A percentile compares a stretch with the other conserved stretches of the same genome.
These are phyloP conservation scores for Paraescarpia echinospica DNA, from an alignment of 1,140 invertebrate genomes.

Conservation along the genomic window DNA sequence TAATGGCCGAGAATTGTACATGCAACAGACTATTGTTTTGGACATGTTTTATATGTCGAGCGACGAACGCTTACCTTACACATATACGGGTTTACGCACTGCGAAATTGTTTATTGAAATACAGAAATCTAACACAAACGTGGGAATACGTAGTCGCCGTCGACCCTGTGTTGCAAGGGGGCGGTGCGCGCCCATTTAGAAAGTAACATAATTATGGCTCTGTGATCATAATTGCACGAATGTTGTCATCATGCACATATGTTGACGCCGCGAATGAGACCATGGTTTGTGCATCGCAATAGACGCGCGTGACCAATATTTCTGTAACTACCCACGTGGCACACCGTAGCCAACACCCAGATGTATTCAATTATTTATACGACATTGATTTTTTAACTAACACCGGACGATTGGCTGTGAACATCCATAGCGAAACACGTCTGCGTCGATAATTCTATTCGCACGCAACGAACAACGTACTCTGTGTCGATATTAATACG, in stretches of 20 bases:
- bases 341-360: no score
- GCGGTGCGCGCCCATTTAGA: neutral
- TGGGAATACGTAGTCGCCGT: neutral
- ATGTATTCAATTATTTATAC: neutral
- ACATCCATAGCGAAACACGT: neutral
- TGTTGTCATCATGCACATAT: neutral
- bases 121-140: neutral
- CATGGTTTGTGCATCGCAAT: neutral
- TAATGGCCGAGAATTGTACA: neutral
- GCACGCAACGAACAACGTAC: neutral
- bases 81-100: neutral
- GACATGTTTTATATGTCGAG: neutral
- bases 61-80: neutral
- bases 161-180: neutral
- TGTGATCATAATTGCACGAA: neutral
- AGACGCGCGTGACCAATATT: neutral
- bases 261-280: neutral
- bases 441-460: neutral
- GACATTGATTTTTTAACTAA: neutral
- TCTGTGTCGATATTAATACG: neutral
- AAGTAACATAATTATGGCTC: neutral
- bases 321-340: neutral
- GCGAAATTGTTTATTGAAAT: neutral
- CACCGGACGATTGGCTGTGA: neutral
- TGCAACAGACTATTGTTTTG: neutral